Evolutionary conservation across 1,140 invertebrate genomes (phyloP).

Genomic region (Cardiocondyla obscurior): DNA sequence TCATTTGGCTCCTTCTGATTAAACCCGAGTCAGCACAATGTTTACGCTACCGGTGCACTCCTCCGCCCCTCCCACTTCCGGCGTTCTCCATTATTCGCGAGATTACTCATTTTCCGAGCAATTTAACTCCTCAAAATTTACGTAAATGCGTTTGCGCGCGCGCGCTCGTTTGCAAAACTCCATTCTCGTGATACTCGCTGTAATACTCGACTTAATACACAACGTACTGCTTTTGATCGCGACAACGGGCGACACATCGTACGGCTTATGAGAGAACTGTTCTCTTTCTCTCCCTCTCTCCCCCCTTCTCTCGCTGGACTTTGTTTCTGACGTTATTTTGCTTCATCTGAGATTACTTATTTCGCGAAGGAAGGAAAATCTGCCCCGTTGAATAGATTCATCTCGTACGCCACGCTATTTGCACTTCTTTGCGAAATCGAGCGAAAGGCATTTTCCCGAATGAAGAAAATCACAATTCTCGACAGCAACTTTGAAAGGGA

Average conservation of each 20-base stretch:
- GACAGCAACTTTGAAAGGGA: neutral
- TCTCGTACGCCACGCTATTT: conserved; percentile 12
- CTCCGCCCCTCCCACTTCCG: neutral
- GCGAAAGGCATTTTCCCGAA: conserved; percentile 26
- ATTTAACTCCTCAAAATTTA: conserved; percentile 47
- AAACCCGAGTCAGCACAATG: conserved; percentile 51
- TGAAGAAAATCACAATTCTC: conserved; percentile 31
- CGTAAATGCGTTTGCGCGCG: neutral
- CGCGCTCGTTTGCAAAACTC: conserved; percentile 18
- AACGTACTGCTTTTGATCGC: conserved; percentile 33
- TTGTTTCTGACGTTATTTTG: too few relatives aligned
- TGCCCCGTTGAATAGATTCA: conserved; percentile 26
- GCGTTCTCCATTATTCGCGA: conserved; percentile 41
- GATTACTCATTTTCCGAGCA: conserved; percentile 56
- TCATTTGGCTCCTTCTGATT: conserved; percentile 55
- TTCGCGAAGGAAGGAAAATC: conserved; percentile 28
- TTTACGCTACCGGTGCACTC: conserved; percentile 37
- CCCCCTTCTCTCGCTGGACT: neutral
- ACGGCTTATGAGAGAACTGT: conserved; percentile 22
- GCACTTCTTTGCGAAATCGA: conserved; percentile 16
- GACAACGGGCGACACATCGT: neutral
- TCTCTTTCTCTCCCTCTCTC: neutral
- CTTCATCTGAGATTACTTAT: conserved; percentile 19
- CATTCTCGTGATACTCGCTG: neutral
- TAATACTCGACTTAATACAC: conserved; percentile 45